These are phyloP conservation scores for Henicopernis longicauda DNA, from an alignment of 2,113 vertebrate genomes.

Conservation along the genomic window DNA sequence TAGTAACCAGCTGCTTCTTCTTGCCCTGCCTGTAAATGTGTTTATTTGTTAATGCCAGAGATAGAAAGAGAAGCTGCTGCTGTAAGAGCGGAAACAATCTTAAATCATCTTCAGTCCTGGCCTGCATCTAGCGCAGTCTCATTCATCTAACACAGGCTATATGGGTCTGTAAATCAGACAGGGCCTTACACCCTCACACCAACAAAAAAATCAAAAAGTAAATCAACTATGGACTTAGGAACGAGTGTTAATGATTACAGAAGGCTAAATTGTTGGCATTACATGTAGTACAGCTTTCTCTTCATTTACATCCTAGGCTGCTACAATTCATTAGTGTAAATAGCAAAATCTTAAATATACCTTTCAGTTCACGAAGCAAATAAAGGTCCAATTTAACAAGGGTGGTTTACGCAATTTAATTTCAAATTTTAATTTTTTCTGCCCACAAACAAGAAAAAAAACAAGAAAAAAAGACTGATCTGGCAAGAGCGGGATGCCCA, in stretches of 20 bases:
- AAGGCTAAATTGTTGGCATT: background rate
- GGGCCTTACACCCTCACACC: background rate
- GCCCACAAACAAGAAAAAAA: background rate
- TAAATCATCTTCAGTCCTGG: background rate
- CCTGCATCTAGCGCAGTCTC: background rate
- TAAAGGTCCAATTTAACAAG: background rate
- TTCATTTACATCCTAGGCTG: background rate
- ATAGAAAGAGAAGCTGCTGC: background rate
- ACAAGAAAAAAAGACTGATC: fast-evolving
- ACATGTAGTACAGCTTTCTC: background rate
- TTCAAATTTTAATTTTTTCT: background rate
- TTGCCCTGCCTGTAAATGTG: background rate
- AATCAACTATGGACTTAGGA: background rate
- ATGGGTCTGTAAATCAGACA: background rate
- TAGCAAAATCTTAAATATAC: background rate
- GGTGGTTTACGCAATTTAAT: background rate
- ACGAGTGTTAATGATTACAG: background rate
- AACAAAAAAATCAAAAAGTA: background rate
- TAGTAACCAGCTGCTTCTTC: background rate
- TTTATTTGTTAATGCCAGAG: background rate
- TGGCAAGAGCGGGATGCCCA: background rate
- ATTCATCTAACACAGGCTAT: background rate
- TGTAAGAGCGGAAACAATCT: background rate
- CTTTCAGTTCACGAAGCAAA: background rate
- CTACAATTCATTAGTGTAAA: background rate